A percentile compares a stretch with the other conserved stretches of the same genome.
phyloP scores from a whole-genome alignment of 2,113 vertebrate genomes.

The Gymnorhina tibicen region DNA sequence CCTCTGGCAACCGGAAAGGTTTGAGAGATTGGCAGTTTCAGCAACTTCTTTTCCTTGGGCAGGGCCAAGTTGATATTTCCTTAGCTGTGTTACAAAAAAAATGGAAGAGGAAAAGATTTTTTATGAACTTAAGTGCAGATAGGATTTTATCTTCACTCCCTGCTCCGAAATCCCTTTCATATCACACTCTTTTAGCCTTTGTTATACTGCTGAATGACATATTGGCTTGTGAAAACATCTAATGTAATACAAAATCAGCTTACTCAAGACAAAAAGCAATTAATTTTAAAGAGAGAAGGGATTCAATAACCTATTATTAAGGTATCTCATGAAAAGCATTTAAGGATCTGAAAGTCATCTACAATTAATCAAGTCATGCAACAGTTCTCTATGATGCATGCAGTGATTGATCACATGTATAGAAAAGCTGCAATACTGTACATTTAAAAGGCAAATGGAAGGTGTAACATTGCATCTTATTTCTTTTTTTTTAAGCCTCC shows the following conservation, averaged over 20 bases:
- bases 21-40: constrained; percentile 25
- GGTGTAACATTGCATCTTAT: background rate
- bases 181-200: background rate
- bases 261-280: background rate
- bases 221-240: background rate
- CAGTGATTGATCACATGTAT: background rate
- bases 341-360: background rate
- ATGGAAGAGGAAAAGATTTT: background rate
- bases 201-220: background rate
- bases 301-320: background rate
- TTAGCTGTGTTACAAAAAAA: background rate
- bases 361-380: background rate
- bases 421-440: background rate
- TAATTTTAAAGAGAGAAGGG: background rate
- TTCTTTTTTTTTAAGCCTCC: background rate
- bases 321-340: background rate
- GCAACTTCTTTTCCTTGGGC: constrained; percentile 30
- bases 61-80: background rate
- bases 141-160: background rate
- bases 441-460: background rate
- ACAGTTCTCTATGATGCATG: background rate
- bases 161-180: background rate
- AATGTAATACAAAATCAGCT: background rate
- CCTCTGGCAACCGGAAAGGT: background rate
- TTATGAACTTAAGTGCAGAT: background rate